phyloP scores from a whole-genome alignment of 2,113 vertebrate genomes.

The Aspidoscelis tigris region DNA sequence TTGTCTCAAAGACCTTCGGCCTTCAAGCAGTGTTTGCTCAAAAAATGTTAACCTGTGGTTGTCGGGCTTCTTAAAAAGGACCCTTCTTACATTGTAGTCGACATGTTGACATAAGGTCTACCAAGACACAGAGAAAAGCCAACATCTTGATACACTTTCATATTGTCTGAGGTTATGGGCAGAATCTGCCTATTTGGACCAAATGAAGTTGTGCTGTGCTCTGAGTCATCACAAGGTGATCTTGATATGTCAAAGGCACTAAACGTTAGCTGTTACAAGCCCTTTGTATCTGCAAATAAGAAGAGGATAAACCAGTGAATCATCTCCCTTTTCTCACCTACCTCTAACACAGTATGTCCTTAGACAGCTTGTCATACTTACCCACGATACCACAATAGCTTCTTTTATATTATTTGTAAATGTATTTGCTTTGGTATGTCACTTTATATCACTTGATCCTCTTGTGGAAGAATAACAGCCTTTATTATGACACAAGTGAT shows the following conservation, averaged over 20 bases:
- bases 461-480: constrained; percentile 60
- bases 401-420: constrained; percentile 81
- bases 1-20: constrained; percentile 88
- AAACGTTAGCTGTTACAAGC: constrained; percentile 62
- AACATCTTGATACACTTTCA: constrained; percentile 49
- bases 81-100: constrained; percentile 41
- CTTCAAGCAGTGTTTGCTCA: constrained; percentile 93
- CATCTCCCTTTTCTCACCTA: constrained; percentile 79
- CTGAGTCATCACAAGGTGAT: constrained; percentile 62
- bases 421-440: constrained; percentile 73
- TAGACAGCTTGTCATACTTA: constrained; percentile 65
- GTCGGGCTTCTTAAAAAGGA: constrained; percentile 35
- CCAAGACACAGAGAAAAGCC: constrained; percentile 57
- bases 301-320: constrained; percentile 65
- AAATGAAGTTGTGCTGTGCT: constrained; percentile 74
- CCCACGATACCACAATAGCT: constrained; percentile 70
- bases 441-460: constrained; percentile 80
- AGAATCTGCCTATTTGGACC: constrained; percentile 77
- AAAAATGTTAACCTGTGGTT: constrained; percentile 86
- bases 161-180: constrained; percentile 72
- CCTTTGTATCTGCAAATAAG: constrained; percentile 64
- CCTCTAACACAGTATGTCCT: constrained; percentile 79
- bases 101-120: constrained; percentile 55
- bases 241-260: constrained; percentile 53
- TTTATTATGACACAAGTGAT: constrained; percentile 71